These are phyloP conservation scores for Psophia crepitans DNA, from an alignment of 2,113 vertebrate species.

Conservation along the genomic window DNA sequence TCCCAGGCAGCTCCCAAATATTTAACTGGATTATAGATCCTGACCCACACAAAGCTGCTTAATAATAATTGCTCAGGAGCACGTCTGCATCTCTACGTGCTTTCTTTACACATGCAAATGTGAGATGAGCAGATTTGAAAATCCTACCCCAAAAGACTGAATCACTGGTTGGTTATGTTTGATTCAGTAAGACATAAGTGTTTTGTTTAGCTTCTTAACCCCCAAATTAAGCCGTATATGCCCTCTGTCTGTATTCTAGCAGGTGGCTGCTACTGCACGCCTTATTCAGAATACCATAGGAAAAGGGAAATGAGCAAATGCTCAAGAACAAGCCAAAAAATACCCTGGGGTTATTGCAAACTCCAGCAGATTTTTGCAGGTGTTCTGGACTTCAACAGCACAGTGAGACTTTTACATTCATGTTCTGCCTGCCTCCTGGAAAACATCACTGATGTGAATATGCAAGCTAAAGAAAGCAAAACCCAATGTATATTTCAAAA, in stretches of 20 bases:
- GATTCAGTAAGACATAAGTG: not conserved
- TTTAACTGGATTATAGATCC: not conserved
- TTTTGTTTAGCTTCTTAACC: not conserved
- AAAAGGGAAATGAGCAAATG: not conserved
- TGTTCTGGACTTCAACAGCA: conserved; percentile 35
- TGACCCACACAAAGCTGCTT: not conserved
- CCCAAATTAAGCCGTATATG: not conserved
- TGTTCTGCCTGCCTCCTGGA: conserved; percentile 27
- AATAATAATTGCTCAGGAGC: not conserved
- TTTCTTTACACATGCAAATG: not conserved
- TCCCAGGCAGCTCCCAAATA: not conserved
- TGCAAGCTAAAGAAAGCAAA: conserved; percentile 35
- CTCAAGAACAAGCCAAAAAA: not conserved
- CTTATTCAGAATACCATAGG: not conserved
- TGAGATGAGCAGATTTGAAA: not conserved
- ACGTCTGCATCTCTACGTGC: accelerated
- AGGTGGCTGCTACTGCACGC: not conserved
- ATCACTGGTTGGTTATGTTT: not conserved
- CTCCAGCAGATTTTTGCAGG: conserved; percentile 49
- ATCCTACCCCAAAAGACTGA: not conserved
- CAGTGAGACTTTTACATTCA: conserved; percentile 48
- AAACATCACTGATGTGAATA: conserved; percentile 21
- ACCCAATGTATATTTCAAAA: conserved; percentile 23
- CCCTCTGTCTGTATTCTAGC: not conserved
- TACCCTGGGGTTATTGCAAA: conserved; percentile 26